Base-by-base conservation (phyloP, 2,888 invertebrate genomes). In the Drosophila tanythrix region DNA sequence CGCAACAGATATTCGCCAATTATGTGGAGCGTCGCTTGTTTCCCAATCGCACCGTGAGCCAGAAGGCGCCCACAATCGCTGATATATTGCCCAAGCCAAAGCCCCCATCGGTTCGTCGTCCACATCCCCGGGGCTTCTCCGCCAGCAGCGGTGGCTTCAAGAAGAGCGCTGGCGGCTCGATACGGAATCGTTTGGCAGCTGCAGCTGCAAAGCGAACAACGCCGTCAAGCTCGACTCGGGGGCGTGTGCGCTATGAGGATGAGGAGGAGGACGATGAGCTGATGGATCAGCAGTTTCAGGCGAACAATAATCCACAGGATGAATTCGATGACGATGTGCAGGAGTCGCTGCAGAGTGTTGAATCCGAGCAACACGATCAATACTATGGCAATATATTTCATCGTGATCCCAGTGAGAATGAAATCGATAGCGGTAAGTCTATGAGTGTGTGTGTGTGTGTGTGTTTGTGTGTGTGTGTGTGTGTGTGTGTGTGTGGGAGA, bases 1-100 rank as follows among this genome's bases (percentile, higher is more conserved):
- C 96, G 38, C 95, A 96, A 93, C 96, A 96, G 94, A 96, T 96
- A 81, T 94, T 96, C 79, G 95, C 96, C 90, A 96, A 96, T 70
- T 96, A 95, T 90, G 93, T 96, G 76, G 96, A 96, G 92, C 95
- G 96, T 90, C 95, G 95, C 51, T 92, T 96, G 52, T 96, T 96
- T 63, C 94, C 96, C 5, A 94, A 94, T 79, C 93, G 95, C 51
- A 93, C 93, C 65, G 93, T 94, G 1, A 91, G 88, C 75, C 93
- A 92, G 53, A 92, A 91, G 75, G 93, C 94, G 51, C 96, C 96
- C 3, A 95, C 95, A 1, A 94, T 96, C 43, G 94, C 94, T 73
- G 96, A 96, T 72, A 96, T 96, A 70, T 92, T 96, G 57, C 95
- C 95, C 1, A 93, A 93, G 81, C 94, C 93, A 62, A 85, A 79